Base-by-base conservation (phyloP, 1,140 invertebrate species). In the Notospermus geniculatus region DNA sequence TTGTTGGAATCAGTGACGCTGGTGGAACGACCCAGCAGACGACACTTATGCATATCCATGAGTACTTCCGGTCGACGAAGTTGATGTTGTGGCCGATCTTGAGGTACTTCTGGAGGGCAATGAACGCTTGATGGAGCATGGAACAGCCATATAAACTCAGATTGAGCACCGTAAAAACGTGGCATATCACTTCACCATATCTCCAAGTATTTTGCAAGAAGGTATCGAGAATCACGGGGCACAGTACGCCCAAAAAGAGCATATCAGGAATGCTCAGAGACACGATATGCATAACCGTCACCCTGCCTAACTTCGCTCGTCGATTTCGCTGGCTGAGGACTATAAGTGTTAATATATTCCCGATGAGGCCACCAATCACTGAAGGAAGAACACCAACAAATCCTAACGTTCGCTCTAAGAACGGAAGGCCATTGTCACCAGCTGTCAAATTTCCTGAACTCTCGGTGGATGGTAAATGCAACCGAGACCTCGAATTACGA, bases 1-100 rank as follows among this genome's bases (percentile, higher is more conserved):
- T 55, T n/a, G 54, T 28, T n/a, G 54, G 54, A 55, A 55, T 55
- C 29, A 55, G 23, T 7, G 54, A 55, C 23, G 29, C 23, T 7
- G 54, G 54, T 19, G 54, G 54, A 22, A 55, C 2, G 5, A 55
- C 5, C 54, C 54, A 55, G 25, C 54, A 55, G 54, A 55, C n/a
- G n/a, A 30, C 29, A 23, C 19, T 50, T 7, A 50, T 50, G 19
- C n/a, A 4, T 7, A n/a, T n/a, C 25, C 46, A 27, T 5, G 19
- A 19, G 9, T n/a, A 9, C 46, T n/a, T 5, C n/a, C 46, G n/a
- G 9, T 5, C 5, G n/a, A 50, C n/a, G n/a, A 50, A 50, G 46
- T n/a, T 27, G 19, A 50, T 27, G n/a, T 27, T 50, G n/a, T 50
- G 46, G 9, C n/a, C 5, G 19, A 50, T 19, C 9, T 27, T 19